A percentile compares a stretch with the other conserved stretches of the same genome.
These are phyloP conservation scores for Leucophenga maculata DNA, from an alignment of 2,888 invertebrate species.

Conservation along the genomic window DNA sequence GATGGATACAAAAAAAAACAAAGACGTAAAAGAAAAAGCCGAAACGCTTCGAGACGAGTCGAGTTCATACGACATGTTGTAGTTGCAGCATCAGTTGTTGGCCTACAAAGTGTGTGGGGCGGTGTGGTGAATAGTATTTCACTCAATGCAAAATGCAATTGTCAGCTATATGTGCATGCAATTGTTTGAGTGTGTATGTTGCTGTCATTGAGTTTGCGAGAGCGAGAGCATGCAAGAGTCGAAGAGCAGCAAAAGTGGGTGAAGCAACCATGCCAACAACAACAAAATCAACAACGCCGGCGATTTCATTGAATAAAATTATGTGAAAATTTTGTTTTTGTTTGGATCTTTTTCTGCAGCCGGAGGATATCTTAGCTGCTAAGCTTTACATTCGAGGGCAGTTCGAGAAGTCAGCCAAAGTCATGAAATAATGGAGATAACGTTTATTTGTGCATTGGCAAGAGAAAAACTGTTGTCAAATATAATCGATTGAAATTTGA, in stretches of 20 bases:
- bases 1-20: neutral
- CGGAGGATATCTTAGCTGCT: slow-evolving; percentile 37
- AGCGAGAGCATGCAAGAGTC: neutral
- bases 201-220: neutral
- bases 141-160: slow-evolving; percentile 14
- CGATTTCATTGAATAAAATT: slow-evolving; percentile 43
- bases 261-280: slow-evolving; percentile 23
- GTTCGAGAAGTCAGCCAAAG: too few species aligned
- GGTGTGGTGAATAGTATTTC: neutral
- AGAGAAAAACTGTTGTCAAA: too few species aligned
- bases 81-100: neutral
- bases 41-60: neutral
- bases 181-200: slow-evolving; percentile 4
- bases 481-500: too few species aligned
- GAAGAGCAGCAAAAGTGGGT: slow-evolving; percentile 20
- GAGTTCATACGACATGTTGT: neutral
- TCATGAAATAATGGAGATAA: too few species aligned
- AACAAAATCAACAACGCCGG: slow-evolving; percentile 3
- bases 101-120: neutral
- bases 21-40: slow-evolving; percentile 9
- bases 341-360: slow-evolving; percentile 9
- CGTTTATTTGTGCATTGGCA: too few species aligned
- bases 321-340: slow-evolving; percentile 49
- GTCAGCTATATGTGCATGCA: neutral
- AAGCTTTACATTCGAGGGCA: too few species aligned